Base-by-base conservation (phyloP, 2,113 vertebrate genomes). In the Epinephelus cyanopodus region DNA sequence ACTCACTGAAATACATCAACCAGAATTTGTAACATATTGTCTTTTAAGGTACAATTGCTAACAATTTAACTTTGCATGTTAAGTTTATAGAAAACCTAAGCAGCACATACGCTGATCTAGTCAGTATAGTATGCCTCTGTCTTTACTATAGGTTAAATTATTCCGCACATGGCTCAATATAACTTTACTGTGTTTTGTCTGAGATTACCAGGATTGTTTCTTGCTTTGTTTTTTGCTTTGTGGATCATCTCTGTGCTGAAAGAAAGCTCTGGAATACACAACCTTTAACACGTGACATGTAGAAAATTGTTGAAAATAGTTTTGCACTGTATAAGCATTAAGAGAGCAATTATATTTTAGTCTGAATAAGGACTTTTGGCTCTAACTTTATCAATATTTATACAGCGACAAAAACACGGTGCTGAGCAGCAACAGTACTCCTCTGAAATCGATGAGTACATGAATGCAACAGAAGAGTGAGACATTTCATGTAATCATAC, bases 361-460 rank as follows among this genome's bases (percentile, higher is more conserved):
- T 62, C 56, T 62, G 3, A 73, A 42, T 23, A 52, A 42, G 13
- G 15, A 63, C 14, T 25, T 67, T 53, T 65, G 25, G 42, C 52
- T 64, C 18, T 70, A 13, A 14, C 14, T 48, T 61, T 47, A 56
- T 73, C n/a, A 27, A 53, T 52, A 52, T 66, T 73, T 14, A 29
- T 23, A 21, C 6, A 39, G 25, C 66, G 42, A 18, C 23, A 27
- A 25, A 18, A n/a, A 60, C 18, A 13, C 50, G 29, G n/a, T 67
- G 67, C 29, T 23, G 19, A 18, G 23, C n/a, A 66, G 27, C 29
- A 68, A 7, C 61, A 47, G 25, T 14, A 25, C n/a, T 83, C 25
- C 15, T 19, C 17, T 79, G 65, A 77, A 37, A 63, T 18, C 4
- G 2, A 52, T 77, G 50, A 63, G 21, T 81, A 48, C 29, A 71